phyloP scores from a whole-genome alignment of 2,797 vertebrate genomes.

The Phataginus tetradactyla region DNA sequence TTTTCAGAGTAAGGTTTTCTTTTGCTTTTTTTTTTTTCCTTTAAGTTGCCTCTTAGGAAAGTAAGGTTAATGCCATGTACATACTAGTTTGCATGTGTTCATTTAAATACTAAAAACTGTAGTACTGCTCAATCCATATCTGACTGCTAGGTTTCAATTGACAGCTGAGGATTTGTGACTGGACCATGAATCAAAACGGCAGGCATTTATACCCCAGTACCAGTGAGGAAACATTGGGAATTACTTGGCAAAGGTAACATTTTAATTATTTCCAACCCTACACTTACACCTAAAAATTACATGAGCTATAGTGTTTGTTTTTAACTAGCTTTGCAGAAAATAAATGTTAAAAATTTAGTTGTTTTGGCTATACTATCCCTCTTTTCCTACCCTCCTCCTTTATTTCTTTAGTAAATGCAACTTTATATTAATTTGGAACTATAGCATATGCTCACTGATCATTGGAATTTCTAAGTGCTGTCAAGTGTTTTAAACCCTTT shows the following conservation, averaged over 20 bases:
- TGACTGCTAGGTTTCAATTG: slow-evolving; percentile 99
- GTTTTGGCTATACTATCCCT: slow-evolving; percentile 70
- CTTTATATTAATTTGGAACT: slow-evolving; percentile 63
- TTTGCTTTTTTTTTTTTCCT: slow-evolving; percentile 75
- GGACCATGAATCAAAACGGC: slow-evolving; percentile 99
- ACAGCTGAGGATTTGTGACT: slow-evolving; percentile 99
- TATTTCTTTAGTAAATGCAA: slow-evolving; percentile 66
- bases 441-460: slow-evolving; percentile 57
- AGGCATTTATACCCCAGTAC: slow-evolving; percentile 99
- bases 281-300: slow-evolving; percentile 87
- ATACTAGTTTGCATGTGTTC: slow-evolving; percentile 92
- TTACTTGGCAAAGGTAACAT: slow-evolving; percentile 99
- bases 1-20: slow-evolving; percentile 83
- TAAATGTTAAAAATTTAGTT: slow-evolving; percentile 83
- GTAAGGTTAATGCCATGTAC: slow-evolving; percentile 88
- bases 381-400: slow-evolving; percentile 17
- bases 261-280: slow-evolving; percentile 98
- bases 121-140: slow-evolving; percentile 98
- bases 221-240: slow-evolving; percentile 99
- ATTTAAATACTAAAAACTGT: slow-evolving; percentile 93
- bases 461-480: slow-evolving; percentile 66
- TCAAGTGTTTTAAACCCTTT: slow-evolving; percentile 70
- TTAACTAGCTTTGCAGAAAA: slow-evolving; percentile 77
- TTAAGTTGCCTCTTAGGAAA: slow-evolving; percentile 84
- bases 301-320: slow-evolving; percentile 86